A percentile compares a stretch with the other conserved stretches of the same genome.
Evolutionary conservation across 2,797 vertebrate species (phyloP).

Genomic region (Hypotaenidia philippensis): DNA sequence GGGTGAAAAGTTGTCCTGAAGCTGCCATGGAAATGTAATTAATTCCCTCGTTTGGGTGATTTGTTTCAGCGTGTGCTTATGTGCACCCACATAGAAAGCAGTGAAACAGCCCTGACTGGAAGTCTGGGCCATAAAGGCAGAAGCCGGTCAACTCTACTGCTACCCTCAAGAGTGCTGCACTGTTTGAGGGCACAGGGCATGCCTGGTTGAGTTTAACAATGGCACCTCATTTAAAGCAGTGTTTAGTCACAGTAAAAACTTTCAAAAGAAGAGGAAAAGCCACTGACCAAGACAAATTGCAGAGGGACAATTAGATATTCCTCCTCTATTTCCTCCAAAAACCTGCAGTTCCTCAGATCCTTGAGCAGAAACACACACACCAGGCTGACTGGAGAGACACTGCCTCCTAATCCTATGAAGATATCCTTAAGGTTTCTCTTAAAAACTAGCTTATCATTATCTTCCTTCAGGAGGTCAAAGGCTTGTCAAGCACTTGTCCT

Average conservation of each 20-base stretch:
- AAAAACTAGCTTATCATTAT: background rate
- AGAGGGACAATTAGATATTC: background rate
- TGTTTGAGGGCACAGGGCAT: background rate
- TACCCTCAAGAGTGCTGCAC: fast-evolving
- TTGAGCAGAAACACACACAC: background rate
- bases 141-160: background rate
- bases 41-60: fast-evolving
- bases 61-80: background rate
- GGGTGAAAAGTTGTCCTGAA: background rate
- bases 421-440: background rate
- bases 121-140: background rate
- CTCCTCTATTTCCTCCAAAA: background rate
- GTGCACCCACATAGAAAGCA: background rate
- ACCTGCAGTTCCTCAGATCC: background rate
- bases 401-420: background rate
- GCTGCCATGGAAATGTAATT: background rate
- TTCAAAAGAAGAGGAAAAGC: background rate
- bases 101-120: background rate
- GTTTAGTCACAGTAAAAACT: background rate
- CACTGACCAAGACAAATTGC: background rate
- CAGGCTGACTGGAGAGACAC: background rate
- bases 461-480: background rate
- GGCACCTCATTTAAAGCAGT: background rate
- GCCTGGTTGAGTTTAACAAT: background rate
- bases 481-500: background rate